Base-by-base conservation (phyloP, 1,140 invertebrate genomes). In the Neotoxoptera formosana region DNA sequence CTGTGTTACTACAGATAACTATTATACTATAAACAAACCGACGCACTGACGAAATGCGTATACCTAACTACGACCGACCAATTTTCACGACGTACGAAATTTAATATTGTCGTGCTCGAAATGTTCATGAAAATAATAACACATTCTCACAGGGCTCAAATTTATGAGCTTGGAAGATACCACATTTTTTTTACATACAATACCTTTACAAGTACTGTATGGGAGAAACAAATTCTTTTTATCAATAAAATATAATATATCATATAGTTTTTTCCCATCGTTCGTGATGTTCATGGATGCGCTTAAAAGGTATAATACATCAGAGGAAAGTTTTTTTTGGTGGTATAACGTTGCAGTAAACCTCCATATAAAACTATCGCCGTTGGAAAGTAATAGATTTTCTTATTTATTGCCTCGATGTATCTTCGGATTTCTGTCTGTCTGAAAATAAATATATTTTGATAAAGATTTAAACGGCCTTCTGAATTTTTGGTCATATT, bases 261-360 rank as follows among this genome's bases (percentile, higher is more conserved):
- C 6, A 7, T 53, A 53, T 47, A 48, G 86, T 47, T 88, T 88
- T 41, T 88, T 48, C 86, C 36, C 20, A 48, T 88, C 48, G 86
- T 88, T n/a, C n/a, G 86, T n/a, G 84, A 1, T 30, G 84, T 87
- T 87, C 30, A 21, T 9, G 87, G 87, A 89, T 30, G 20, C 48
- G 47, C 48, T 9, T 89, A 53, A 89, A 89, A 89, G 87, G 87
- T 89, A 36, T 53, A 89, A 89, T 89, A 89, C 87, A 53, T 89
- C 87, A 89, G 87, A 48, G 14, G 7, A 89, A 89, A 89, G 86
- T 87, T 87, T 87, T 41, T n/a, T 45, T 86, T 30, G 48, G 7
- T 23, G 47, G 20, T 53, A 36, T 88, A 53, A 36, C 20, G 48
- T 48, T 21, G 47, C 47, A 30, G 25, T 20, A 20, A 34, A 4